phyloP scores from a whole-genome alignment of 2,888 invertebrate species.

The Chironomus tentans region DNA sequence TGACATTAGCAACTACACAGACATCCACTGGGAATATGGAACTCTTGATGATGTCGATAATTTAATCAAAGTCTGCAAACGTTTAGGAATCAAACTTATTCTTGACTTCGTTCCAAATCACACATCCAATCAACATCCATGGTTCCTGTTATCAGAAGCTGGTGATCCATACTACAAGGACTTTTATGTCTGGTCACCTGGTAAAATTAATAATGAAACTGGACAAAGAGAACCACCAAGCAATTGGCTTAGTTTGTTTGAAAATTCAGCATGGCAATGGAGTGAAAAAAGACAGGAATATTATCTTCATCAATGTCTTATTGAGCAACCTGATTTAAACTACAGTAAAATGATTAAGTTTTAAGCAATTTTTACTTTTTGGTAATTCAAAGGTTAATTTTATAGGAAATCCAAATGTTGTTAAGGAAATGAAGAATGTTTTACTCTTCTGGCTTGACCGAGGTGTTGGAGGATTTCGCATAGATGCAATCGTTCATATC shows the following conservation, averaged over 20 bases:
- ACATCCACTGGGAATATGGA: constrained; percentile 65
- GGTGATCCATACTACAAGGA: constrained; percentile 53
- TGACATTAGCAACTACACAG: constrained; percentile 42
- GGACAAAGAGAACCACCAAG: constrained; percentile 33
- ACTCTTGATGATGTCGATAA: constrained; percentile 40
- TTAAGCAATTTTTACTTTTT: too few relatives aligned
- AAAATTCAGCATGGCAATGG: constrained; percentile 67
- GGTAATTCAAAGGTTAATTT: too few relatives aligned
- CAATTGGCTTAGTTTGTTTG: constrained; percentile 44
- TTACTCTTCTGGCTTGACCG: constrained; percentile 63
- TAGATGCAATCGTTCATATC: constrained; percentile 54
- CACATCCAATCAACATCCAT: constrained; percentile 51
- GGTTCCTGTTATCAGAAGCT: constrained; percentile 28
- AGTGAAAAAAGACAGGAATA: constrained; percentile 54
- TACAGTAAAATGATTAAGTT: constrained; percentile 36
- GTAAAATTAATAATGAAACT: constrained; percentile 43
- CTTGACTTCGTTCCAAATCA: constrained; percentile 68
- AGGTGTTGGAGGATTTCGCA: constrained; percentile 54
- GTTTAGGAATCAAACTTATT: constrained; percentile 50
- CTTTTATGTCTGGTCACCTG: constrained; percentile 68
- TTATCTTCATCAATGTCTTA: constrained; percentile 64
- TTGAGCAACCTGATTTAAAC: constrained; percentile 66
- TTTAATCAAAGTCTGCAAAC: constrained; percentile 46
- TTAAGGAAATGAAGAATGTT: constrained; percentile 52
- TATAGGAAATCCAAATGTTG: constrained; percentile 50